Evolutionary conservation across 2,113 vertebrate genomes (phyloP), one percentile per base, ranked within the genome.

Genomic region (Gopherus flavomarginatus): DNA sequence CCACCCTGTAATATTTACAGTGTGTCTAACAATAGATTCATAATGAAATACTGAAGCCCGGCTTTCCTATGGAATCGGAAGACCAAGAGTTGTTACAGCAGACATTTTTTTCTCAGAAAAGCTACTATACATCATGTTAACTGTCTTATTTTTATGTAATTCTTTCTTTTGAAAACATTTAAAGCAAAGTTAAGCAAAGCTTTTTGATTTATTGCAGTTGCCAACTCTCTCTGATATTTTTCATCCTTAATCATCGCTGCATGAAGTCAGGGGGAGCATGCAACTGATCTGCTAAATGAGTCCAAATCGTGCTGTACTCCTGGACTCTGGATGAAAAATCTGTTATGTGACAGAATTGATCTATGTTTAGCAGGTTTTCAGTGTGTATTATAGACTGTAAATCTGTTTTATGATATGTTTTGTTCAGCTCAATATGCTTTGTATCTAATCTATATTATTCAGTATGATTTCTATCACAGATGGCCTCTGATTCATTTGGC

Each of bases 321-420:
- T 96, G 95, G 94, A 88, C 94, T 77, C 86, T 91, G 78, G 93
- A 89, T 96, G 92, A 97, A 96, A 97, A 90, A 19, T 59, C 49
- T 35, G 54, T 62, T 87, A 42, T 69, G 35, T 95, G 95, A 93
- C 87, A 90, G 90, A 90, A 88, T 52, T 92, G 97, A 96, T 97
- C 86, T 96, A 80, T 97, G 96, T 95, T 95, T 65, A 96, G 92
- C 85, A 93, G 94, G 49, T 56, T 95, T 89, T 91, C 52, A 35
- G 42, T 44, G 86, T 93, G 94, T 81, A 90, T 96, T 96, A 94
- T 87, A 84, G 93, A 2, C 88, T 31, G 3, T 90, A 94, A 95
- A 96, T 97, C 92, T 94, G 26, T 69, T 88, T 59, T 31, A 85
- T 56, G 85, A 17, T 49, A 38, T 90, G 38, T 85, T 95, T 96